These are phyloP conservation scores for Pangasius sanitwongsei DNA, from an alignment of 2,797 vertebrate species.

Conservation along the genomic window DNA sequence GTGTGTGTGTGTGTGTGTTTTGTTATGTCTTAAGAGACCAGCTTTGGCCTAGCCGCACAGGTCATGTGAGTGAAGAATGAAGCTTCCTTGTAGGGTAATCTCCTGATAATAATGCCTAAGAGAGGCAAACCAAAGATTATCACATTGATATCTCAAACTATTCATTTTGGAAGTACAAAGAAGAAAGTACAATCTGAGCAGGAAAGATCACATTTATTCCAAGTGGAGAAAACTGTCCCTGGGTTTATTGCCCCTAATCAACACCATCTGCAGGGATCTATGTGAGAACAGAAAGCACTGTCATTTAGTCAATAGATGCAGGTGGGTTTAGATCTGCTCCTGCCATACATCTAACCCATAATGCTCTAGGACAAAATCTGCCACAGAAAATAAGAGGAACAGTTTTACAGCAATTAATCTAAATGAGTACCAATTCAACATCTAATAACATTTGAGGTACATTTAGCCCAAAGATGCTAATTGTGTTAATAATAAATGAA, in stretches of 20 bases:
- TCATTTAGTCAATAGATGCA: conserved; percentile 53
- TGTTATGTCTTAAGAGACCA: background rate
- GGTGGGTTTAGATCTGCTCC: conserved; percentile 33
- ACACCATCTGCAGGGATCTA: conserved; percentile 42
- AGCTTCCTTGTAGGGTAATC: conserved; percentile 69
- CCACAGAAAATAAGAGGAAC: background rate
- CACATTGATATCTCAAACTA: conserved; percentile 85
- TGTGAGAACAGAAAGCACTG: conserved; percentile 34
- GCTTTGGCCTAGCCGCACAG: conserved; percentile 73
- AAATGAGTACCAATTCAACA: background rate
- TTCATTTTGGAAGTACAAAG: conserved; percentile 60
- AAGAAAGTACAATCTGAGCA: conserved; percentile 47
- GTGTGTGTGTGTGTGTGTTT: background rate
- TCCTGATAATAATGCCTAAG: conserved; percentile 61
- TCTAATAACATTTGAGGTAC: background rate
- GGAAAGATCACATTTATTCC: conserved; percentile 58
- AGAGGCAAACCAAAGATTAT: conserved; percentile 78
- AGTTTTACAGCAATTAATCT: background rate
- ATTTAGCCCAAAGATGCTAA: background rate
- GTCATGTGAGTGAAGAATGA: conserved; percentile 70
- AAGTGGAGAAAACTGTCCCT: conserved; percentile 51
- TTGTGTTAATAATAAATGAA: background rate
- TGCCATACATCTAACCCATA: conserved; percentile 17
- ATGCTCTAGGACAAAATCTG: conserved; percentile 19
- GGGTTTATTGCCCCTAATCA: conserved; percentile 48